Evolutionary conservation across 2,888 invertebrate species (phyloP).

Genomic region (Dryadula phaetusa): DNA sequence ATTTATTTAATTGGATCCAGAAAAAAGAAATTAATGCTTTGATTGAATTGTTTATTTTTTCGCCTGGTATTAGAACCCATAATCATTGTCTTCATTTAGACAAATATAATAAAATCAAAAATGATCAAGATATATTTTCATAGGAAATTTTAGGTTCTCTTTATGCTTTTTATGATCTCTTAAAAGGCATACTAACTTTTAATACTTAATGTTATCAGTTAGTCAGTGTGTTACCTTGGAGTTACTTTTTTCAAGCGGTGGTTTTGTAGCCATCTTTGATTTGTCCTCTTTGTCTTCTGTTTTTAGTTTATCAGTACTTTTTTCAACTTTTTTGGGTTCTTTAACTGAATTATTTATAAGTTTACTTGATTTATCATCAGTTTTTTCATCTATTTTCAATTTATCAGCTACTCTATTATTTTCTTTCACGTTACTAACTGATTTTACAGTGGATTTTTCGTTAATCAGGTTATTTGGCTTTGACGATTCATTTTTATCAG

Average conservation of each 20-base stretch:
- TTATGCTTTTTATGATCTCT: no score
- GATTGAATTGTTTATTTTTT: no score
- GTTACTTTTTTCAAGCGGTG: constrained; percentile 71
- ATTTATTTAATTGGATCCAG: no score
- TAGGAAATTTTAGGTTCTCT: not conserved
- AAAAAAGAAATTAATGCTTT: no score
- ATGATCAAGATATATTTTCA: no score
- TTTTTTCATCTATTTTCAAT: constrained; percentile 41
- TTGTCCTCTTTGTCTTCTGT: constrained; percentile 60
- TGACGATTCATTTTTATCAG: constrained; percentile 54
- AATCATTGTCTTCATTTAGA: no score
- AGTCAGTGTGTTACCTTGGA: constrained; percentile 73
- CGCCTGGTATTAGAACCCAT: no score
- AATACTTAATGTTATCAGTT: no score
- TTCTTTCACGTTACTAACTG: constrained; percentile 52
- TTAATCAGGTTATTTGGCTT: constrained; percentile 48
- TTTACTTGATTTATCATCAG: constrained; percentile 51
- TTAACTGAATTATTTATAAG: constrained; percentile 50
- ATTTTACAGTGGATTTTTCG: constrained; percentile 58
- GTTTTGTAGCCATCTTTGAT: constrained; percentile 76
- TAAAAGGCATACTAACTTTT: no score
- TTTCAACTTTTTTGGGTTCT: constrained; percentile 55
- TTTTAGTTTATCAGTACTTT: constrained; percentile 44
- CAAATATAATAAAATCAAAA: no score
- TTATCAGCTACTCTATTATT: constrained; percentile 42